Evolutionary conservation across 37 sponge, comb jelly and placozoan species (phyloP).

Genomic region (Oscarella lobularis): DNA sequence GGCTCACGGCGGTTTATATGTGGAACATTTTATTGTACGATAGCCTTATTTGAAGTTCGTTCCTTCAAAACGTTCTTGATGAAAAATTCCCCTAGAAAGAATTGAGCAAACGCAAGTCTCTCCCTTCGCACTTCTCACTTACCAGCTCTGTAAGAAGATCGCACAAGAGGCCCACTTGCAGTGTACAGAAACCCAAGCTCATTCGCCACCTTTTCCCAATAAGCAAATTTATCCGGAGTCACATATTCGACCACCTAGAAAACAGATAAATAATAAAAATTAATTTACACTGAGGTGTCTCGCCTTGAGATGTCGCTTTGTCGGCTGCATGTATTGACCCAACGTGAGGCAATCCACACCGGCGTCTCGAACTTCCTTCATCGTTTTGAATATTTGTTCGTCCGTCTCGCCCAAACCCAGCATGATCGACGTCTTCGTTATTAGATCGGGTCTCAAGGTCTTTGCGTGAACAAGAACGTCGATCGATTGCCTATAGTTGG

Average conservation of each 20-base stretch:
- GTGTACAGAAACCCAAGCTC: conserved; percentile 88
- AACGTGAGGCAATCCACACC: conserved; percentile 95
- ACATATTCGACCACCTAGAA: conserved; percentile 87
- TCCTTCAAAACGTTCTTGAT: conserved; percentile 80
- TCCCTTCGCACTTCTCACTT: neutral
- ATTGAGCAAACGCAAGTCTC: neutral
- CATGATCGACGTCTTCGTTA: conserved; percentile 99
- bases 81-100: conserved; percentile 60
- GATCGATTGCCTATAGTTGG: conserved; percentile 83
- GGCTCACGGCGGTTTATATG: no score
- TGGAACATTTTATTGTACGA: no score
- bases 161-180: conserved; percentile 96
- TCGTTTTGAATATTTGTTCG: conserved; percentile 65
- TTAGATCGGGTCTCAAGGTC: conserved; percentile 30
- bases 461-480: conserved; percentile 83
- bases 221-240: conserved; percentile 89
- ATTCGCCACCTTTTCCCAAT: conserved; percentile 81
- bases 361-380: conserved; percentile 57
- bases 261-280: neutral
- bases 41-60: no score
- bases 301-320: conserved; percentile 86
- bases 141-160: conserved; percentile 97
- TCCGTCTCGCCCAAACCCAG: conserved; percentile 96
- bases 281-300: neutral
- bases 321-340: conserved; percentile 99